Conservation (phyloP, 2,888 invertebrate species). For the Agonopterix subpropinquella region DNA sequence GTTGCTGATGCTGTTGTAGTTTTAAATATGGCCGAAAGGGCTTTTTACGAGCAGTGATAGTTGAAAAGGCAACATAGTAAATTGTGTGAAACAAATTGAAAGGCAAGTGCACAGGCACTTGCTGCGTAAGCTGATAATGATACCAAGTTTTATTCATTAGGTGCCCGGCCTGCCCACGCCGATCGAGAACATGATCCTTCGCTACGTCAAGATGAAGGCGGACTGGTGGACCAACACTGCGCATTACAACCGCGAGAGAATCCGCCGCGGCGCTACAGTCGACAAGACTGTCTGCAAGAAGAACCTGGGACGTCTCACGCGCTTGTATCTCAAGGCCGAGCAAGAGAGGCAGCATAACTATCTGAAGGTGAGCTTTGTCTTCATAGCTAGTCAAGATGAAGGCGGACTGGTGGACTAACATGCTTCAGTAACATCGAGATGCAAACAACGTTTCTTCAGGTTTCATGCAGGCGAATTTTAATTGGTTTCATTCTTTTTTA, state of each 20-base stretch:
- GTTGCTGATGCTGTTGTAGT: too few species aligned
- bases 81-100: too few species aligned
- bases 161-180: conserved; percentile 99
- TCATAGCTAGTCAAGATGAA: background rate
- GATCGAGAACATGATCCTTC: conserved; percentile 99
- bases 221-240: conserved; percentile 99
- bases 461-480: too few species aligned
- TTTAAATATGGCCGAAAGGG: too few species aligned
- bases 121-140: too few species aligned
- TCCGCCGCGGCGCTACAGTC: conserved; percentile 99
- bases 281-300: conserved; percentile 99
- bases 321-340: conserved; percentile 97
- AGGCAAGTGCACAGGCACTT: too few species aligned
- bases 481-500: too few species aligned
- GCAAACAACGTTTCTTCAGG: too few species aligned
- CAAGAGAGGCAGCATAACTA: conserved; percentile 99
- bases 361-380: conserved; percentile 80
- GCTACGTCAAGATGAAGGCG: conserved; percentile 99
- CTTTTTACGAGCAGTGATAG: too few species aligned
- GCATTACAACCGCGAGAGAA: conserved; percentile 99
- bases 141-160: conserved; percentile 41
- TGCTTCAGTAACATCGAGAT: too few species aligned
- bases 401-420: background rate
- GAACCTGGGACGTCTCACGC: conserved; percentile 97
- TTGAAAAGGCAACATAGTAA: too few species aligned